phyloP scores from a whole-genome alignment of 2,113 vertebrate species.

The Leucoraja erinaceus region DNA sequence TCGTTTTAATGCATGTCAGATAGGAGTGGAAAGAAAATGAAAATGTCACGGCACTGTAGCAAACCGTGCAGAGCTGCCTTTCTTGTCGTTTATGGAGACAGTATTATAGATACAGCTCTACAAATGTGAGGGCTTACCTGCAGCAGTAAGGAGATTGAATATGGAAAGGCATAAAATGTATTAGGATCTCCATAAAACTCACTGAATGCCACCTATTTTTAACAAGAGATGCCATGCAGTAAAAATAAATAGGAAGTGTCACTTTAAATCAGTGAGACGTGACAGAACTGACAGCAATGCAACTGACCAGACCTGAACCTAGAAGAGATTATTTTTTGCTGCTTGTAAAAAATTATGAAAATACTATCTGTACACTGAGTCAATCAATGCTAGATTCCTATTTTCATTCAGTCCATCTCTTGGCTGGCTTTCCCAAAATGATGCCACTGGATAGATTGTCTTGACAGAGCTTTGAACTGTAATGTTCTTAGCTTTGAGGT shows the following conservation, averaged over 20 bases:
- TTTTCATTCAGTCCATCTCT: not conserved
- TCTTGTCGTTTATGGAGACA: not conserved
- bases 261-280: conserved; percentile 7
- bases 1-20: conserved; percentile 10
- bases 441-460: not conserved
- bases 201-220: not conserved
- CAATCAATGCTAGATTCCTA: not conserved
- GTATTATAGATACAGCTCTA: not conserved
- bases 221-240: not conserved
- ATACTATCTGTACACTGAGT: not conserved
- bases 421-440: not conserved
- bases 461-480: not conserved
- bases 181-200: not conserved
- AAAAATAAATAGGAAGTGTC: not conserved
- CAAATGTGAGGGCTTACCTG: not conserved
- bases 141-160: not conserved
- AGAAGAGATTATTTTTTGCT: not conserved
- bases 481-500: not conserved
- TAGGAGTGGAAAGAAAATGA: not conserved
- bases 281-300: not conserved
- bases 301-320: not conserved
- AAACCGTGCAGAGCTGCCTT: not conserved
- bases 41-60: not conserved
- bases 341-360: not conserved
- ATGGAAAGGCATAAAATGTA: not conserved